Evolutionary conservation across 2,888 invertebrate species (phyloP), one percentile per base, ranked within the genome.

Genomic region (Drosophila nr. fundita): DNA sequence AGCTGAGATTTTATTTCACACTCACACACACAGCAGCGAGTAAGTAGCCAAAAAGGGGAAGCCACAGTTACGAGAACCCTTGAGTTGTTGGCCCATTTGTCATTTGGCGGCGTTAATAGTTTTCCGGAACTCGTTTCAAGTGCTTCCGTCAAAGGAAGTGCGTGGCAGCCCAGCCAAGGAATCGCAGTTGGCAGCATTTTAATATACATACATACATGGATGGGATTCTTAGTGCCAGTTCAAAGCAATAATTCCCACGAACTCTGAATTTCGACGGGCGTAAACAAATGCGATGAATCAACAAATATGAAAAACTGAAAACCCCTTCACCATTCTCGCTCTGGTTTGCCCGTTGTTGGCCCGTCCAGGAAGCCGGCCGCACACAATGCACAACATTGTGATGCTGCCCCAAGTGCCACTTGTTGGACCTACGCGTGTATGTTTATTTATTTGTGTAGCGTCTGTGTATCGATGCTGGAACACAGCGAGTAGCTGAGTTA

Each of bases 71-170:
- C 64, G 29, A 59, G 62, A 82, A 70, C 86, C 86, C 72, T 80
- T 75, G 40, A 53, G 52, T 63, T 45, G 15, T 45, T 80, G 48
- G 68, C 77, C 73, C 80, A 80, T 82, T 82, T 82, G 80, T 79
- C 82, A 80, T 82, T 83, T 80, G 73, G 53, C 54, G 59, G 73
- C 50, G 77, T 87, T 87, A 84, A 85, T 87, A 87, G 85, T 86
- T 89, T 87, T 87, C 83, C 87, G 81, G 89, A 88, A 81, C 81
- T 69, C 73, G 72, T 73, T 73, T 74, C 69, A 69, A 78, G 72
- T 76, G 80, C 83, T 85, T 85, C 85, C 88, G 87, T 68, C 52
- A 38, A 80, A 83, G 89, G 91, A 89, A 89, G 78, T 90, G 89
- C 91, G 83, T 78, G 60, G 59, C 59, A 68, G 32, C 54, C 63